These are phyloP conservation scores for Drosophila leontia DNA, from an alignment of 1,140 invertebrate species.

Conservation along the genomic window DNA sequence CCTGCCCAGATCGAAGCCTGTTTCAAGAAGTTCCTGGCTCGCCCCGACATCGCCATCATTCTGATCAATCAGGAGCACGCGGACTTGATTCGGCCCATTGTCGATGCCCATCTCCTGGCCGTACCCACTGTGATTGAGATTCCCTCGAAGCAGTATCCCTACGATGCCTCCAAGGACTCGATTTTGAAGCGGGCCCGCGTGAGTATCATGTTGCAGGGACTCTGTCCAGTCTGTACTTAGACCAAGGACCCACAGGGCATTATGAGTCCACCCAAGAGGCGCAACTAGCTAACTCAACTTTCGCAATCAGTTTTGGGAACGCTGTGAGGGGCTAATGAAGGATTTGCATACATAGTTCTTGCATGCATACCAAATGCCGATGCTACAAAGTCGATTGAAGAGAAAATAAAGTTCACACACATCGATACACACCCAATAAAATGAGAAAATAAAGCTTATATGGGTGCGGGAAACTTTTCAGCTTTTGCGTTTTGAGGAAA, in stretches of 20 bases:
- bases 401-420: conserved; percentile 24
- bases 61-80: conserved; percentile 99
- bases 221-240: background rate
- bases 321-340: conserved; percentile 33
- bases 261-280: conserved; percentile 33
- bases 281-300: conserved; percentile 21
- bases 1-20: conserved; percentile 98
- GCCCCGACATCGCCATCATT: conserved; percentile 99
- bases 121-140: conserved; percentile 99
- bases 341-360: conserved; percentile 51
- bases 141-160: conserved; percentile 99
- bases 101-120: conserved; percentile 95
- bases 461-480: conserved; percentile 67
- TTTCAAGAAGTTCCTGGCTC: conserved; percentile 96
- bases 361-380: conserved; percentile 38
- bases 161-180: conserved; percentile 99
- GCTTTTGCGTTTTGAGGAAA: conserved; percentile 77
- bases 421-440: conserved; percentile 22
- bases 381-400: conserved; percentile 59
- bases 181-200: conserved; percentile 97
- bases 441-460: conserved; percentile 41
- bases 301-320: conserved; percentile 16
- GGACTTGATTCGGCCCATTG: conserved; percentile 97
- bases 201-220: conserved; percentile 50
- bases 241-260: conserved; percentile 34